Percentiles rank a stretch among this genome's conserved stretches.
Evolutionary conservation across 1,140 invertebrate genomes (phyloP).

Genomic region (Diabrotica undecimpunctata): DNA sequence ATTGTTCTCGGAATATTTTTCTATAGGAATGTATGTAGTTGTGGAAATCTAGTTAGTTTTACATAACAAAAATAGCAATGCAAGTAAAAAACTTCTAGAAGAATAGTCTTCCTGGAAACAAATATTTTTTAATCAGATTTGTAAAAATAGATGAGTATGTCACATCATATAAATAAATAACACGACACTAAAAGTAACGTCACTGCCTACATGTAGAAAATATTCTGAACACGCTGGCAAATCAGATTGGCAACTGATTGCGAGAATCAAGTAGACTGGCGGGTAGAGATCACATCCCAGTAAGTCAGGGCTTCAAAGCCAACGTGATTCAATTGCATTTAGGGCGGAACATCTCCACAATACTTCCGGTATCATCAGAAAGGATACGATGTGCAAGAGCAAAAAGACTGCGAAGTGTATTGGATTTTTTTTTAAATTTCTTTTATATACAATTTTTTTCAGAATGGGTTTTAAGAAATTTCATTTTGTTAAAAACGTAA

Average conservation of each 20-base stretch:
- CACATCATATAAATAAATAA: too few relatives aligned
- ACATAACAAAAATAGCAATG: too few relatives aligned
- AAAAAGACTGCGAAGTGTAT: neutral
- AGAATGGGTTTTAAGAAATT: too few relatives aligned
- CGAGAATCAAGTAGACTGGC: slow-evolving; percentile 31
- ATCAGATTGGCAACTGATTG: slow-evolving; percentile 30
- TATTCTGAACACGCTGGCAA: slow-evolving; percentile 29
- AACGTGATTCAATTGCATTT: slow-evolving; percentile 25
- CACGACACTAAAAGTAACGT: neutral
- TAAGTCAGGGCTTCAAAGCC: slow-evolving; percentile 24
- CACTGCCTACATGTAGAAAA: slow-evolving; percentile 3
- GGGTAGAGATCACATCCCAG: slow-evolving; percentile 17
- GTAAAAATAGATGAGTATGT: too few relatives aligned
- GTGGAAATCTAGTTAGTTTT: too few relatives aligned
- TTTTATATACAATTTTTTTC: neutral
- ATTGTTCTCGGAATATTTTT: too few relatives aligned
- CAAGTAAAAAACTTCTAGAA: too few relatives aligned
- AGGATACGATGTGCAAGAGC: neutral
- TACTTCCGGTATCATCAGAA: slow-evolving; percentile 15
- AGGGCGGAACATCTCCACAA: slow-evolving; percentile 20
- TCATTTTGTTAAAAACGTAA: too few relatives aligned
- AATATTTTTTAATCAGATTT: too few relatives aligned
- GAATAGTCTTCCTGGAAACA: too few relatives aligned
- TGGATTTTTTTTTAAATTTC: neutral
- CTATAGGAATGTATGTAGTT: too few relatives aligned